A percentile compares a stretch with the other conserved stretches of the same genome.
Evolutionary conservation across 2,888 invertebrate genomes (phyloP).

Genomic region (Synanthedon myopaeformis): DNA sequence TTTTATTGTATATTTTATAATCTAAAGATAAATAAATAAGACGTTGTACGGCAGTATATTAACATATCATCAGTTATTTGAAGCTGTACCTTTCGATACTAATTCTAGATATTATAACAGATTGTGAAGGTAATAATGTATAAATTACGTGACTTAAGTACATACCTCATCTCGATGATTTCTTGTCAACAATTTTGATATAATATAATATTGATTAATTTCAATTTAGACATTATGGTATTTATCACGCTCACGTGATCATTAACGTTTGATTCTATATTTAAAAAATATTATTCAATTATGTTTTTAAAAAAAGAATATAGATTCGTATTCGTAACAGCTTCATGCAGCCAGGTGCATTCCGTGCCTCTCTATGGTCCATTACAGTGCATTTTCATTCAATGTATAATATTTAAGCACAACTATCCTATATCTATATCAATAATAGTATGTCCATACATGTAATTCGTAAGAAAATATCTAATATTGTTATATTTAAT

Average conservation of each 20-base stretch:
- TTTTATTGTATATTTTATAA: slow-evolving; percentile 3
- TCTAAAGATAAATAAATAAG: not conserved
- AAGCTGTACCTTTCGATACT: not conserved
- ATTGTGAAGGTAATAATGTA: slow-evolving; percentile 14
- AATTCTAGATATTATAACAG: not conserved
- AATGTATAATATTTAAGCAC: slow-evolving; percentile 53
- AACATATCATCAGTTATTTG: slow-evolving; percentile 36
- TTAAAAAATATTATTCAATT: too few species aligned
- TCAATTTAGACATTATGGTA: not conserved
- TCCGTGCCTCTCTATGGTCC: slow-evolving; percentile 30
- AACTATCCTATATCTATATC: slow-evolving; percentile 43
- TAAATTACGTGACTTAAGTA: slow-evolving; percentile 11
- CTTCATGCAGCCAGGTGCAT: too few species aligned
- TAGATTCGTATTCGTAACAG: too few species aligned
- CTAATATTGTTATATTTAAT: slow-evolving; percentile 44
- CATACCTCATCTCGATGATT: slow-evolving; percentile 13
- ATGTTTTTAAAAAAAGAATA: too few species aligned
- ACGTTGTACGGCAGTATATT: slow-evolving; percentile 17
- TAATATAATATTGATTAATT: slow-evolving; percentile 1
- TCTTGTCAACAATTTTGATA: slow-evolving; percentile 1
- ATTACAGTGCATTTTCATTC: slow-evolving; percentile 63
- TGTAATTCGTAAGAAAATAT: slow-evolving; percentile 57
- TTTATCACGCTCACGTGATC: too few species aligned
- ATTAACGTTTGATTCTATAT: too few species aligned
- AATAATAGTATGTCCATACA: slow-evolving; percentile 13